Conservation (phyloP, 2,113 vertebrate species). For the Mormoops blainvillei region DNA sequence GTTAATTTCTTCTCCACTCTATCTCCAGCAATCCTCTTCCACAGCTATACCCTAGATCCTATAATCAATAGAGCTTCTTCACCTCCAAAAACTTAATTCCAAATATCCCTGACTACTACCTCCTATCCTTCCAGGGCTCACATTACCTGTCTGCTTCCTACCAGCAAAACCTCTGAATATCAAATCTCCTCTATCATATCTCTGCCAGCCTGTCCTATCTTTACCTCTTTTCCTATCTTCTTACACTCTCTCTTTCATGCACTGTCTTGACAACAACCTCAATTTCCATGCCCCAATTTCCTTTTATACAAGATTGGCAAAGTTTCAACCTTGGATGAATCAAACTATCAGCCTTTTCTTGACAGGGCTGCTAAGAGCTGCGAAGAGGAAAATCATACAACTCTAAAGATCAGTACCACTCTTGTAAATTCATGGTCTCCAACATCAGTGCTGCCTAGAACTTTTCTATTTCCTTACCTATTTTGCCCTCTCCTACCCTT, state of each 20-base stretch:
- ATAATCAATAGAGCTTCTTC: background rate
- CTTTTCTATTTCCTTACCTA: background rate
- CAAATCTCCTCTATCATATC: background rate
- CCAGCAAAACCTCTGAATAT: background rate
- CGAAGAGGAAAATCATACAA: background rate
- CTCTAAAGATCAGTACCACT: background rate
- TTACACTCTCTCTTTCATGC: background rate
- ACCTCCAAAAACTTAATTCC: conserved; percentile 7
- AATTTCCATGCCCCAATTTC: conserved; percentile 31
- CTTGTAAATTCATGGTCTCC: background rate
- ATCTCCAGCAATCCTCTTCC: background rate
- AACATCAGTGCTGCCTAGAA: background rate
- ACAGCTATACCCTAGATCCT: background rate
- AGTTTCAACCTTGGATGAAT: conserved; percentile 28
- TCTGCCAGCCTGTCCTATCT: background rate
- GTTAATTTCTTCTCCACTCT: background rate
- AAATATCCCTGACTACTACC: background rate
- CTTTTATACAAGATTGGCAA: conserved; percentile 26
- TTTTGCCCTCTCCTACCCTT: background rate
- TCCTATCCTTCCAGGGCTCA: background rate
- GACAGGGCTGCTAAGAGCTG: background rate
- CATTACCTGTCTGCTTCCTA: background rate
- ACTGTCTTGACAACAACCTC: conserved; percentile 11
- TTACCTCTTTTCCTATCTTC: background rate
- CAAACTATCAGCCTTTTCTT: conserved; percentile 32